Percentiles rank a stretch among this genome's conserved stretches.
These are phyloP conservation scores for Anoplopoma fimbria DNA, from an alignment of 2,113 vertebrate species.

Conservation along the genomic window DNA sequence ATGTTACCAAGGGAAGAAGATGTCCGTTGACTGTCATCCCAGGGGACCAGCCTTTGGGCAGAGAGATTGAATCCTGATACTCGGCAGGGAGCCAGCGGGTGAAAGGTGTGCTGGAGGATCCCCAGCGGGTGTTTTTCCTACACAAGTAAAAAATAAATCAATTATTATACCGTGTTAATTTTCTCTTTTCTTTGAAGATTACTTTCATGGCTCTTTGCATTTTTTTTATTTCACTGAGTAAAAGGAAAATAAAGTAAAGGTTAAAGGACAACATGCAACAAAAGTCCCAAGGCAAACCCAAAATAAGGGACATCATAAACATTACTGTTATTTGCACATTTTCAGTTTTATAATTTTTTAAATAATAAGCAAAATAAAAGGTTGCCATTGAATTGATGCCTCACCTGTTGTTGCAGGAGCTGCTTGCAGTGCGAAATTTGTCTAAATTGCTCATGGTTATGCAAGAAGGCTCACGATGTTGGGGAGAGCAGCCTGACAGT, in stretches of 20 bases:
- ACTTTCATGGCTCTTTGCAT: not conserved
- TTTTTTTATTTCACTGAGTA: not conserved
- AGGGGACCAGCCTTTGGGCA: slow-evolving; percentile 83
- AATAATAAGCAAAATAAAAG: too few species aligned
- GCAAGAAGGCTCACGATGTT: slow-evolving; percentile 69
- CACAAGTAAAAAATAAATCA: not conserved
- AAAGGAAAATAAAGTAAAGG: not conserved
- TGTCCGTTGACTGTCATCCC: slow-evolving; percentile 36
- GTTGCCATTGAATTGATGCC: not conserved
- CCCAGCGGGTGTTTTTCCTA: slow-evolving; percentile 81
- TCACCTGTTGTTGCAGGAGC: slow-evolving; percentile 89
- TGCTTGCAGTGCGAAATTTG: slow-evolving; percentile 80
- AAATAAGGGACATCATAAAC: not conserved
- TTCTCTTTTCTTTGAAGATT: not conserved
- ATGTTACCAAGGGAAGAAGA: slow-evolving; percentile 84
- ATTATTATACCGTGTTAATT: not conserved
- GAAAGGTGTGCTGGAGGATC: slow-evolving; percentile 86
- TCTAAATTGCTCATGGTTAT: accelerated
- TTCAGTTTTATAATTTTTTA: too few species aligned
- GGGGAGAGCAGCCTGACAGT: slow-evolving; percentile 84
- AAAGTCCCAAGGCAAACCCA: not conserved
- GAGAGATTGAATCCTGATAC: slow-evolving; percentile 83
- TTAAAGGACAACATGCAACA: not conserved
- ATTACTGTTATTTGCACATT: too few species aligned
- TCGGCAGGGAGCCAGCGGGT: slow-evolving; percentile 86